Percentiles rank a stretch among this genome's conserved stretches.
phyloP scores from a whole-genome alignment of 2,888 invertebrate genomes.

The Pseudolycoriella hygida region DNA sequence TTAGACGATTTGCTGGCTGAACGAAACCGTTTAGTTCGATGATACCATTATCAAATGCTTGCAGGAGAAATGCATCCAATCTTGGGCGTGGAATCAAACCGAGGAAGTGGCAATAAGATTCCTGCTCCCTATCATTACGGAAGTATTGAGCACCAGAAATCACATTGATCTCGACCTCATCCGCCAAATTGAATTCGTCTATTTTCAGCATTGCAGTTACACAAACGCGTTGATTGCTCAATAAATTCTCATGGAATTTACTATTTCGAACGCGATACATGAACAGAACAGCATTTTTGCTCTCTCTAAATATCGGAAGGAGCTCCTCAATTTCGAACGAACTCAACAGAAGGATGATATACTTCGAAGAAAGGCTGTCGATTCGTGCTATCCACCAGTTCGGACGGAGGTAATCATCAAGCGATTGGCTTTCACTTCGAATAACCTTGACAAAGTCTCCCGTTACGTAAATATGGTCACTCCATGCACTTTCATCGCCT shows the following conservation, averaged over 20 bases:
- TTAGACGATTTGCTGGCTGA: not conserved
- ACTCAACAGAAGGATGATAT: not conserved
- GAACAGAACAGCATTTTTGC: too few species aligned
- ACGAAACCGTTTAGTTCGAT: conserved; percentile 4
- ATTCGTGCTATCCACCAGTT: conserved; percentile 1
- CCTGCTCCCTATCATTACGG: not conserved
- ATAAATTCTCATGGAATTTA: not conserved
- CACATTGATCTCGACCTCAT: not conserved
- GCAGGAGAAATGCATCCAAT: not conserved
- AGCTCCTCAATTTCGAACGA: not conserved
- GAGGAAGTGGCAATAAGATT: not conserved
- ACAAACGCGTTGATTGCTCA: too few species aligned
- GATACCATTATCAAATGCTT: not conserved
- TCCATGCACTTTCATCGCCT: conserved; percentile 1
- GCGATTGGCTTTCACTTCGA: not conserved
- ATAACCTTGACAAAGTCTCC: not conserved
- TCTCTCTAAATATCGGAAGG: not conserved
- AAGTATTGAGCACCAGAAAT: conserved; percentile 1
- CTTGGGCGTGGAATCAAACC: conserved; percentile 3
- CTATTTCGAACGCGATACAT: too few species aligned
- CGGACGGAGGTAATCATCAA: conserved; percentile 1
- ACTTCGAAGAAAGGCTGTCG: too few species aligned
- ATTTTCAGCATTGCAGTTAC: too few species aligned
- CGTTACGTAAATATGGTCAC: not conserved
- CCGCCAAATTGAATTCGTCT: too few species aligned